Evolutionary conservation across 2,888 invertebrate genomes (phyloP).

Genomic region (Drosophila tanythrix): DNA sequence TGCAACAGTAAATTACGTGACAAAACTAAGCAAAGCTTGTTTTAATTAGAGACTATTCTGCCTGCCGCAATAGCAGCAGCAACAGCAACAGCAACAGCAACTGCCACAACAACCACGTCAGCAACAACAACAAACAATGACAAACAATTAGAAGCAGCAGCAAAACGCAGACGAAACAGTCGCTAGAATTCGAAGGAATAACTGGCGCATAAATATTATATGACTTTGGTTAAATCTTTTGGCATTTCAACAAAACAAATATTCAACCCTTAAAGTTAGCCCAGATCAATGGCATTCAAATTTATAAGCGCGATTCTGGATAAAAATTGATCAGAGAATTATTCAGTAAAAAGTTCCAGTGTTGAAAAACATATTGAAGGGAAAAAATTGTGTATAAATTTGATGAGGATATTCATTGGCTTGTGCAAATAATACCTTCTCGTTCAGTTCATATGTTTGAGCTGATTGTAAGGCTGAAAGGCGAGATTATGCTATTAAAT

Average conservation of each 20-base stretch:
- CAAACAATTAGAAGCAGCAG: slow-evolving; percentile 9
- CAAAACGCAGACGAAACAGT: background rate
- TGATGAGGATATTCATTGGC: background rate
- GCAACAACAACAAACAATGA: background rate
- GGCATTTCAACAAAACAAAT: background rate
- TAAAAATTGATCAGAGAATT: background rate
- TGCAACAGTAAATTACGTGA: slow-evolving; percentile 56
- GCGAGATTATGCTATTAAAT: slow-evolving; percentile 26
- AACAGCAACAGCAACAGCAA: background rate
- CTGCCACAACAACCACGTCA: background rate
- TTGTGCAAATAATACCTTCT: background rate
- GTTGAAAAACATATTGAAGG: background rate
- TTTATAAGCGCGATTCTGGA: background rate
- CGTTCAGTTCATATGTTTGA: background rate
- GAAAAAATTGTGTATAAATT: background rate
- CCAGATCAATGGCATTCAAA: background rate
- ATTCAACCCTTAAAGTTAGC: background rate
- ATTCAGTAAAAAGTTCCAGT: background rate
- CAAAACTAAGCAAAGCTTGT: slow-evolving; percentile 48
- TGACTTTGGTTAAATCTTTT: background rate
- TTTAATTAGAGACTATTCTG: slow-evolving; percentile 48
- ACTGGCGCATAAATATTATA: slow-evolving; percentile 12
- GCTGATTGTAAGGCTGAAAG: background rate
- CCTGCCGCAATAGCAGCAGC: slow-evolving; percentile 4
- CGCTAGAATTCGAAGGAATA: background rate